Evolutionary conservation across 2,113 vertebrate genomes (phyloP).

Genomic region (Ammodytes marinus): DNA sequence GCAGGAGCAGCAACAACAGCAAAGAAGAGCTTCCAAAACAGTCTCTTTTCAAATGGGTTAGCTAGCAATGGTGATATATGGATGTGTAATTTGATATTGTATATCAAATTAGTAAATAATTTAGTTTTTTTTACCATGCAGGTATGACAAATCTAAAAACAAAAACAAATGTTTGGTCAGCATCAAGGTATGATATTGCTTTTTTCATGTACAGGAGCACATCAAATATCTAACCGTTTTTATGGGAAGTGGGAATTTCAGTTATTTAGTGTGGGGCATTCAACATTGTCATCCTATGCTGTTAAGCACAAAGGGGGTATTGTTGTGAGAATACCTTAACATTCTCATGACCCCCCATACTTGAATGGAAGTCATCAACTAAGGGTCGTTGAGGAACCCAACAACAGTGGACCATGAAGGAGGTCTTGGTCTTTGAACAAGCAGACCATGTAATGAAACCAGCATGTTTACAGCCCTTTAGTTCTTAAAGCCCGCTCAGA

Average conservation of each 20-base stretch:
- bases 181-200: not conserved
- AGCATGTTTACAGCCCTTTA: slow-evolving; percentile 49
- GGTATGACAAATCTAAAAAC: not conserved
- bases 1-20: not conserved
- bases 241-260: not conserved
- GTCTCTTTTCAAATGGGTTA: too few relatives aligned
- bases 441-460: slow-evolving; percentile 47
- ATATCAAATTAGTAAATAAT: not conserved
- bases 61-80: too few relatives aligned
- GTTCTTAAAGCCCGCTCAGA: slow-evolving; percentile 16
- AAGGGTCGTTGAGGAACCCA: slow-evolving; percentile 42
- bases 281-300: not conserved
- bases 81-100: not conserved
- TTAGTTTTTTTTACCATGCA: not conserved
- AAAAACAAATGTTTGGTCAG: not conserved
- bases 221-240: slow-evolving; percentile 26
- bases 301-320: slow-evolving; percentile 43
- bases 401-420: slow-evolving; percentile 30
- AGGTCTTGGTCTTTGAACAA: slow-evolving; percentile 14
- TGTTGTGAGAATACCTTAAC: slow-evolving; percentile 44
- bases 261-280: slow-evolving; percentile 20
- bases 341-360: slow-evolving; percentile 38
- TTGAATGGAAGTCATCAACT: slow-evolving; percentile 44
- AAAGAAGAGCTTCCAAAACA: not conserved
- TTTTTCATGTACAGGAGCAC: not conserved